These are phyloP conservation scores for Gambusia yucatana DNA, from an alignment of 2,797 vertebrate species.

Conservation along the genomic window DNA sequence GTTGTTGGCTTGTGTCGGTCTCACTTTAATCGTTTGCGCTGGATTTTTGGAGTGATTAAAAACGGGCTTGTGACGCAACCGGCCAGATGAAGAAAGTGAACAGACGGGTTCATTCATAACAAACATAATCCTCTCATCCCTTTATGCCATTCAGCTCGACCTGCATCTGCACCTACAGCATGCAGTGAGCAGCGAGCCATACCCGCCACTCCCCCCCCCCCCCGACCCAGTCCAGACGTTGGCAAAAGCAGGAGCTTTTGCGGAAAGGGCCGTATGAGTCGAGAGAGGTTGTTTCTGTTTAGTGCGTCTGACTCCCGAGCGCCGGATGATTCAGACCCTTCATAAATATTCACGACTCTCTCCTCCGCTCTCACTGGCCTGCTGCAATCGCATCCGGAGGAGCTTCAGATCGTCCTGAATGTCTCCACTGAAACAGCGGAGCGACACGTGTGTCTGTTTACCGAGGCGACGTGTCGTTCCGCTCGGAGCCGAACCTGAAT, in stretches of 20 bases:
- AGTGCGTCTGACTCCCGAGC: slow-evolving; percentile 40
- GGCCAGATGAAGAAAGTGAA: slow-evolving; percentile 74
- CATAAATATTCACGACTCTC: slow-evolving; percentile 60
- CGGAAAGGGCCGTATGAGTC: background rate
- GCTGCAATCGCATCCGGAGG: slow-evolving; percentile 43
- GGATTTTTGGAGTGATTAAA: slow-evolving; percentile 70
- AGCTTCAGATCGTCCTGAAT: slow-evolving; percentile 55
- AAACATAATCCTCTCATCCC: slow-evolving; percentile 69
- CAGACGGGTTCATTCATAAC: slow-evolving; percentile 72
- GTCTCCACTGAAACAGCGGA: slow-evolving; percentile 31
- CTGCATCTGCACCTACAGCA: slow-evolving; percentile 30
- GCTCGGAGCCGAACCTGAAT: slow-evolving; percentile 23
- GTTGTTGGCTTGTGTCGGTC: slow-evolving; percentile 27
- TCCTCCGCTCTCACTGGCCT: slow-evolving; percentile 38
- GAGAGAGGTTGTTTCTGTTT: slow-evolving; percentile 38
- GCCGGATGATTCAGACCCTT: slow-evolving; percentile 49
- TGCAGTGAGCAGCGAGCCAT: background rate
- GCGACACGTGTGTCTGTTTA: slow-evolving; percentile 48
- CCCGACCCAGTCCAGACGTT: background rate
- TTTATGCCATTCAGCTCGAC: slow-evolving; percentile 58
- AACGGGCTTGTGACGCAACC: slow-evolving; percentile 76
- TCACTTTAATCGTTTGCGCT: slow-evolving; percentile 43
- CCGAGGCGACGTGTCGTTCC: slow-evolving; percentile 9
- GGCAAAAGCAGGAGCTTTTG: background rate
- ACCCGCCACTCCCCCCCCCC: rapidly evolving